phyloP scores from a whole-genome alignment of 1,140 invertebrate genomes.

The Archivesica marissinica region DNA sequence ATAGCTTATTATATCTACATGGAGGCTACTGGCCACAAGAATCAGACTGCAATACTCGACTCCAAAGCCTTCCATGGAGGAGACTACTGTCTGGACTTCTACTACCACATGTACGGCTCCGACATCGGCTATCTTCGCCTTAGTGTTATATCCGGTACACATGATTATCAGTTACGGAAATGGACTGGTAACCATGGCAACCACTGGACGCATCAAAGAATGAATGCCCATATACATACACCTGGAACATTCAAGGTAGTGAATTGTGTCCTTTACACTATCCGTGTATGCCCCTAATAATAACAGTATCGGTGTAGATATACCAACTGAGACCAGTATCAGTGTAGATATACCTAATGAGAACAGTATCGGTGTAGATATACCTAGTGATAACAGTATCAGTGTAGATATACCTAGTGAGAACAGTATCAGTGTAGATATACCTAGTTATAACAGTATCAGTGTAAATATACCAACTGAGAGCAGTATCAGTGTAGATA shows the following conservation, averaged over 20 bases:
- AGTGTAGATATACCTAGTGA: too few relatives aligned
- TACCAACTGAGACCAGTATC: too few relatives aligned
- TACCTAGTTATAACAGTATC: too few relatives aligned
- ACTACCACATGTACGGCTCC: constrained; percentile 82
- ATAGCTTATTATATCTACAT: constrained; percentile 70
- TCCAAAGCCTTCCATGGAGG: constrained; percentile 62
- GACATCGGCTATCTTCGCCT: constrained; percentile 67
- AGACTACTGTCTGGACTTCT: constrained; percentile 72
- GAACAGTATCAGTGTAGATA: too few relatives aligned
- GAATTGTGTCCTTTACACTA: too few relatives aligned
- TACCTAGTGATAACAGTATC: too few relatives aligned
- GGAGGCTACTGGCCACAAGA: constrained; percentile 65
- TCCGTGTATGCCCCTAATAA: too few relatives aligned
- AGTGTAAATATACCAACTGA: too few relatives aligned
- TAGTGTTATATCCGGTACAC: constrained; percentile 33
- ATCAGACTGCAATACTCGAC: constrained; percentile 62
- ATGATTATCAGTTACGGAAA: constrained; percentile 45
- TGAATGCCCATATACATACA: constrained; percentile 66
- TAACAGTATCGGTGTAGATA: too few relatives aligned
- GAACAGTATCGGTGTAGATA: too few relatives aligned
- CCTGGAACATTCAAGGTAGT: constrained; percentile 61
- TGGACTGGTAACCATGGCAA: constrained; percentile 67
- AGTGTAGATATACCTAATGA: too few relatives aligned
- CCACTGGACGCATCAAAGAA: constrained; percentile 60
- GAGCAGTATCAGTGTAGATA: too few relatives aligned